Evolutionary conservation across 2,113 vertebrate genomes (phyloP).

Genomic region (Oncorhynchus nerka): DNA sequence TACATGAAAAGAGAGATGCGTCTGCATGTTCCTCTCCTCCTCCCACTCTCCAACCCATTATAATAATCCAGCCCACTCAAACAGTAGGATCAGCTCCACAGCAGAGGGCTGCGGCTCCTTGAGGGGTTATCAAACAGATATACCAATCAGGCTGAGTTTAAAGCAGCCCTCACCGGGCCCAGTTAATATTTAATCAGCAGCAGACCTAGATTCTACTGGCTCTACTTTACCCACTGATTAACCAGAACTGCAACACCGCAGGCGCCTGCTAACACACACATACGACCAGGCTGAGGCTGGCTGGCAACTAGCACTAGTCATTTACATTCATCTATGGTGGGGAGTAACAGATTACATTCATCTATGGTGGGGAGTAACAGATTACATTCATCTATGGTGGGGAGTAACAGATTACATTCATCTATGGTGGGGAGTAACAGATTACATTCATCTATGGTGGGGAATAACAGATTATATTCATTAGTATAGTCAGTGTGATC

Average conservation of each 20-base stretch:
- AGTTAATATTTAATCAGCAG: conserved; percentile 72
- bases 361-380: too few relatives aligned
- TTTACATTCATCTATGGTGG: neutral
- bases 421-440: too few relatives aligned
- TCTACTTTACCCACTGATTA: too few relatives aligned
- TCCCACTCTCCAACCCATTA: conserved; percentile 16
- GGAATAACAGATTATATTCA: too few relatives aligned
- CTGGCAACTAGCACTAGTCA: neutral
- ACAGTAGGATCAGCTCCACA: conserved; percentile 7
- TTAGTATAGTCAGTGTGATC: too few relatives aligned
- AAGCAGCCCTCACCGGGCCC: conserved; percentile 52
- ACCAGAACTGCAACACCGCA: too few relatives aligned
- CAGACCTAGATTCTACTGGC: conserved; percentile 69
- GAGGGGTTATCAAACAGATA: conserved; percentile 62
- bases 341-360: too few relatives aligned
- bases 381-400: too few relatives aligned
- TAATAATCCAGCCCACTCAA: neutral
- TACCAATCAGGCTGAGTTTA: conserved; percentile 64
- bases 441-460: too few relatives aligned
- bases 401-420: too few relatives aligned
- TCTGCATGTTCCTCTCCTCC: conserved; percentile 8
- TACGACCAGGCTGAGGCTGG: too few relatives aligned
- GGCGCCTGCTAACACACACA: neutral
- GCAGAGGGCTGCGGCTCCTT: conserved; percentile 49
- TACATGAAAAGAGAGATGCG: neutral